Conservation (phyloP, 2,113 vertebrate species). For the Trichomycterus rosablanca region DNA sequence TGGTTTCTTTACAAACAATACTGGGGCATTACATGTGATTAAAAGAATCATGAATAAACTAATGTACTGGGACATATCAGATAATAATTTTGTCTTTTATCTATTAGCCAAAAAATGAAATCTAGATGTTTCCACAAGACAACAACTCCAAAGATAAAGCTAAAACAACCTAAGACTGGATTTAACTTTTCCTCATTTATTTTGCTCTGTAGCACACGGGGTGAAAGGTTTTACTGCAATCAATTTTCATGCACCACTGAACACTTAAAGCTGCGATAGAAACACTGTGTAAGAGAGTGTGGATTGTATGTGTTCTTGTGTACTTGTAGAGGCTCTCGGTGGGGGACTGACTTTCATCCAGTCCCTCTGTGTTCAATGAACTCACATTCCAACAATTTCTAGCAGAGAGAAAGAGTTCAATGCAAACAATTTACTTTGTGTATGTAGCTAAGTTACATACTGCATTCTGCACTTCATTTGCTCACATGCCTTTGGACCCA, state of each 20-base stretch:
- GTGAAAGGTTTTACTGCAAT: conserved; percentile 51
- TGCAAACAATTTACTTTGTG: not conserved
- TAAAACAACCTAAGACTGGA: no score
- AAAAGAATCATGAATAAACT: no score
- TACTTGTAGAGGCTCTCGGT: conserved; percentile 21
- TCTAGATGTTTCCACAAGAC: no score
- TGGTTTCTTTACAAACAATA: no score
- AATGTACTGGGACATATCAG: no score
- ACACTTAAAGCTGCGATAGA: conserved; percentile 52
- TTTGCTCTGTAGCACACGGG: no score
- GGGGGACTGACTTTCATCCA: conserved; percentile 34
- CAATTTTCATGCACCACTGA: conserved; percentile 59
- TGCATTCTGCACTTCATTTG: not conserved
- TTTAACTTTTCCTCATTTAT: no score
- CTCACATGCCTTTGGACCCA: not conserved
- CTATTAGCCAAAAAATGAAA: no score
- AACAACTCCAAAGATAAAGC: no score
- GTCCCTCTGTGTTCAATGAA: conserved; percentile 26
- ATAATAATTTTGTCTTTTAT: no score
- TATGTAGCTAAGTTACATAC: not conserved
- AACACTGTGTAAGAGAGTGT: conserved; percentile 24
- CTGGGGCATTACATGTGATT: no score
- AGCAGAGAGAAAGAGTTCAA: conserved; percentile 21
- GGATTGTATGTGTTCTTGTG: conserved; percentile 16
- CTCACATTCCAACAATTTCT: conserved; percentile 40